These are phyloP conservation scores for Xestia xanthographa DNA, from an alignment of 2,888 invertebrate genomes.

Conservation along the genomic window DNA sequence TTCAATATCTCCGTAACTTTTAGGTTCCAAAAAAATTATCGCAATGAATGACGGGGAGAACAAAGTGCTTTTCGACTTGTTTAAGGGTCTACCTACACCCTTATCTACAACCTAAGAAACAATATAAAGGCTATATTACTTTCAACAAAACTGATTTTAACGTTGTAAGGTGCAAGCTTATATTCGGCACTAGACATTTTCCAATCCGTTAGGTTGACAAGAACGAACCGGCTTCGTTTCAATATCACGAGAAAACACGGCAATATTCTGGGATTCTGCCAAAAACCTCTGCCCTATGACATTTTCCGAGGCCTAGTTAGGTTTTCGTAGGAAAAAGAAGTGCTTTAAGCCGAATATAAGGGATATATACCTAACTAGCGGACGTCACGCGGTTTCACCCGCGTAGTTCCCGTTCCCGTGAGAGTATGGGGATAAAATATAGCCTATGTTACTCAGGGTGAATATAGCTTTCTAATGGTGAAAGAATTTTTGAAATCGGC, in stretches of 20 bases:
- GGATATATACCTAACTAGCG: background rate
- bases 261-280: constrained; percentile 45
- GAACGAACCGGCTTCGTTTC: constrained; percentile 49
- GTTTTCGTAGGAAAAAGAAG: constrained; percentile 12
- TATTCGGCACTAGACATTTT: constrained; percentile 28
- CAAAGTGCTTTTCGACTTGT: no score
- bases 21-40: no score
- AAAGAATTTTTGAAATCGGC: no score
- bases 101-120: background rate
- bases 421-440: no score
- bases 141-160: background rate
- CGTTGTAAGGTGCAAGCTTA: background rate
- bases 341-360: background rate
- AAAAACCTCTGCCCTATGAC: constrained; percentile 34
- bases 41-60: no score
- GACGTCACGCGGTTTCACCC: no score
- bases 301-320: constrained; percentile 38
- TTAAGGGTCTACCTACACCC: no score
- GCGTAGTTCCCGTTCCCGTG: no score
- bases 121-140: background rate
- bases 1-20: no score
- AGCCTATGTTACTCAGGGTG: no score
- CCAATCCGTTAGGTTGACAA: constrained; percentile 47
- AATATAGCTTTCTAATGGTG: no score
- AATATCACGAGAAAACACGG: constrained; percentile 42